Evolutionary conservation across 2,888 invertebrate genomes (phyloP).

Genomic region (Trichogramma evanescens): DNA sequence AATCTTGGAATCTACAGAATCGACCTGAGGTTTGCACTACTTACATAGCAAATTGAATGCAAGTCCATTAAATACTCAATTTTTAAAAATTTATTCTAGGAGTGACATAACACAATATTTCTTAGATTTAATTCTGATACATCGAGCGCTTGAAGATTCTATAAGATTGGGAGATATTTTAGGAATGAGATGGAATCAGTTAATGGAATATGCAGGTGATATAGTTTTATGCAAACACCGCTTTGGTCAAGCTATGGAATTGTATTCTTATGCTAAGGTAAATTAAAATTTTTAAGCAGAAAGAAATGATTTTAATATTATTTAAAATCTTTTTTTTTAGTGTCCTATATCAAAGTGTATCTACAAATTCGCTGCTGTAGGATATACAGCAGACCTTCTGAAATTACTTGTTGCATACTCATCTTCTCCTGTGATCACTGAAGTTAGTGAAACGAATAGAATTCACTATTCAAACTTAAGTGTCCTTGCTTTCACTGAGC

Average conservation of each 20-base stretch:
- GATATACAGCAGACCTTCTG: conserved; percentile 57
- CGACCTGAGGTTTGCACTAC: conserved; percentile 48
- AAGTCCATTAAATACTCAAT: background rate
- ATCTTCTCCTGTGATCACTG: conserved; percentile 49
- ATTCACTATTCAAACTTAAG: conserved; percentile 62
- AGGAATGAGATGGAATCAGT: conserved; percentile 58
- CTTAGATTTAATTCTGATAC: conserved; percentile 53
- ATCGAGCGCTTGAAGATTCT: conserved; percentile 52
- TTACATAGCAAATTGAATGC: conserved; percentile 3
- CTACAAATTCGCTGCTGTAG: conserved; percentile 57
- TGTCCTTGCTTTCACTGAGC: conserved; percentile 59
- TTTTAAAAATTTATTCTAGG: background rate
- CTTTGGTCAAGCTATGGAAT: conserved; percentile 68
- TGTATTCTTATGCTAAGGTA: conserved; percentile 75
- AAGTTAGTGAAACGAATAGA: conserved; percentile 56
- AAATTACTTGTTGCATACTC: conserved; percentile 55
- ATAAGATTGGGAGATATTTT: conserved; percentile 55
- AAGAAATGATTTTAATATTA: background rate
- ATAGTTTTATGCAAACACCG: conserved; percentile 67
- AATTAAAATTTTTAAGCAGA: conserved; percentile 15
- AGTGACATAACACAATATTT: conserved; percentile 42
- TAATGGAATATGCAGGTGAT: conserved; percentile 76
- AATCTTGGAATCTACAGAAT: conserved; percentile 57
- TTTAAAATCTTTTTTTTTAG: conserved; percentile 34
- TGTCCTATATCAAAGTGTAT: conserved; percentile 56